A percentile compares a stretch with the other conserved stretches of the same genome.
Conservation (phyloP, 1,140 invertebrate species). For the Cotesia typhae region DNA sequence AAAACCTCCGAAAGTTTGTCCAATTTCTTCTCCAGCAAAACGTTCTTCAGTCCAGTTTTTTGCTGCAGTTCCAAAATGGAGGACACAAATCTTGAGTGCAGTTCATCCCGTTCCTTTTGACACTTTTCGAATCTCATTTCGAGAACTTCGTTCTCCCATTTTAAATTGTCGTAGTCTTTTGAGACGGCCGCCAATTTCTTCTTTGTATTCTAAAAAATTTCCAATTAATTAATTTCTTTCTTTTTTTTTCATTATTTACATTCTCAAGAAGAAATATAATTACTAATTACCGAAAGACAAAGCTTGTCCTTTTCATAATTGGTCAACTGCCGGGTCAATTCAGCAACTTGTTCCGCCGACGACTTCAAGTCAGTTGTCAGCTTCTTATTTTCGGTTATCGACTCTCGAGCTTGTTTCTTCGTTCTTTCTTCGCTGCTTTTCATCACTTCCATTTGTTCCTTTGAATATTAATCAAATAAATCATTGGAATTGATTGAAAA, state of each 20-base stretch:
- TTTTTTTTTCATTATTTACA: no score
- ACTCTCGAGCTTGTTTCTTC: conserved; percentile 72
- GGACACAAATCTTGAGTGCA: conserved; percentile 81
- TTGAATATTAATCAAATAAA: no score
- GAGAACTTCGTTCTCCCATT: conserved; percentile 79
- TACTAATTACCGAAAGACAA: conserved; percentile 55
- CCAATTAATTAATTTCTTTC: conserved; percentile 12
- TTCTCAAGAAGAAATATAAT: conserved; percentile 12
- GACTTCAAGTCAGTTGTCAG: conserved; percentile 76
- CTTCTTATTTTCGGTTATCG: conserved; percentile 77
- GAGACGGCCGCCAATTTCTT: conserved; percentile 61
- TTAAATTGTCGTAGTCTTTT: conserved; percentile 78
- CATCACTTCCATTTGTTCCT: conserved; percentile 87
- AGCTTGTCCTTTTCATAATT: conserved; percentile 85
- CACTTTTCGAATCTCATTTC: conserved; percentile 82
- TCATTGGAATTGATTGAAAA: no score
- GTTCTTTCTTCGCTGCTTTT: conserved; percentile 83
- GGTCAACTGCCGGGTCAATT: conserved; percentile 76
- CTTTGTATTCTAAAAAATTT: conserved; percentile 73
- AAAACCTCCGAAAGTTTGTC: conserved; percentile 71
- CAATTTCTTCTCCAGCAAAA: conserved; percentile 80
- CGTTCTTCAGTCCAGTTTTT: conserved; percentile 79
- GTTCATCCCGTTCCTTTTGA: conserved; percentile 79
- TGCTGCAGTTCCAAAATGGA: conserved; percentile 87
- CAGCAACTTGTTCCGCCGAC: conserved; percentile 73